Evolutionary conservation across 2,113 vertebrate genomes (phyloP).

Genomic region (Hypanus sabinus): DNA sequence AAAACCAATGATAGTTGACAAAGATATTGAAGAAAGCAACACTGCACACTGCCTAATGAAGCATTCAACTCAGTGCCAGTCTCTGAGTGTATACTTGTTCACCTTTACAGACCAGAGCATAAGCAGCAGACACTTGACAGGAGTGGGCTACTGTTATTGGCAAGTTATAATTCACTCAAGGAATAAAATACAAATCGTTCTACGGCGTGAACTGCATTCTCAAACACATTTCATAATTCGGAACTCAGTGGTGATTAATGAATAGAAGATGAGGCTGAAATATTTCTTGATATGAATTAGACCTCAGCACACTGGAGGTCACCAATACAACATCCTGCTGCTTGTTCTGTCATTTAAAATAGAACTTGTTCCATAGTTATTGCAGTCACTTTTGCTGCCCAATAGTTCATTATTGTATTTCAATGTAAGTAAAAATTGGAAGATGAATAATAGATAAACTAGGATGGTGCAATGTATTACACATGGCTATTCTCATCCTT

Average conservation of each 20-base stretch:
- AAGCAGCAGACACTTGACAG: background rate
- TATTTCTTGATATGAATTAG: background rate
- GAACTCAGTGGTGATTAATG: slow-evolving; percentile 25
- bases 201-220: background rate
- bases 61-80: background rate
- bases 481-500: background rate
- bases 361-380: background rate
- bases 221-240: background rate
- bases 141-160: background rate
- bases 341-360: slow-evolving; percentile 27
- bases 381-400: too few species aligned
- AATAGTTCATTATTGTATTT: slow-evolving; percentile 19
- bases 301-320: slow-evolving; percentile 31
- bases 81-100: background rate
- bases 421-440: slow-evolving; percentile 2
- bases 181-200: background rate
- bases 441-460: background rate
- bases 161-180: slow-evolving; percentile 4
- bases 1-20: background rate
- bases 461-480: background rate
- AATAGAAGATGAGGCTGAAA: slow-evolving; percentile 16
- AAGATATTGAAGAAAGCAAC: slow-evolving; percentile 1
- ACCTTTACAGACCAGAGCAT: background rate
- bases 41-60: background rate
- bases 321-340: background rate